These are phyloP conservation scores for Microtus pennsylvanicus DNA, from an alignment of 2,113 vertebrate genomes.

Conservation along the genomic window DNA sequence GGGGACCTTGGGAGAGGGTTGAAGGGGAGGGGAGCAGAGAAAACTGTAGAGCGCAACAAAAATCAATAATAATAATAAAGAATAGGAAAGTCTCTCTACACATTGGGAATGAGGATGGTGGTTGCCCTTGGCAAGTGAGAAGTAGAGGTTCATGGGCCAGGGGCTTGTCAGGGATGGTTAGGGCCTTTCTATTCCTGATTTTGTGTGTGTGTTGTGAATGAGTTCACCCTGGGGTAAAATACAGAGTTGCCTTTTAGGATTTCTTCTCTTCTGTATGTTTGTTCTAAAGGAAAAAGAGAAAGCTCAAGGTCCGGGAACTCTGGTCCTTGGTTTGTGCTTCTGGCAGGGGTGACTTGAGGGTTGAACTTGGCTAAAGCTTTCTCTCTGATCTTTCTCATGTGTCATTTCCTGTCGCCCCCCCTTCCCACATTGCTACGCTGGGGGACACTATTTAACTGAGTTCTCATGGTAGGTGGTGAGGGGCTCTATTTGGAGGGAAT, in stretches of 20 bases:
- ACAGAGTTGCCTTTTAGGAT: neutral
- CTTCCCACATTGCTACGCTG: accelerated
- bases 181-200: neutral
- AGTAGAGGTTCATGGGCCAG: neutral
- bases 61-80: neutral
- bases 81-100: neutral
- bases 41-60: no score
- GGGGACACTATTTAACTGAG: neutral
- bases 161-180: no score
- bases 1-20: no score
- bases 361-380: neutral
- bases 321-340: neutral
- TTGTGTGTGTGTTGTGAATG: neutral
- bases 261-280: neutral
- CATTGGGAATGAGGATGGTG: neutral
- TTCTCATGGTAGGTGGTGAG: neutral
- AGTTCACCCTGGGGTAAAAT: neutral
- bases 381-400: neutral
- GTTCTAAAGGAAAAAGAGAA: neutral
- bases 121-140: neutral
- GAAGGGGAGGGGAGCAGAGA: no score
- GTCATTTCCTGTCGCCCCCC: neutral
- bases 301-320: neutral
- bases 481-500: neutral
- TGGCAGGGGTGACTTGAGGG: neutral